These are phyloP conservation scores for Euura lappo DNA, from an alignment of 1,140 invertebrate genomes.

Conservation along the genomic window DNA sequence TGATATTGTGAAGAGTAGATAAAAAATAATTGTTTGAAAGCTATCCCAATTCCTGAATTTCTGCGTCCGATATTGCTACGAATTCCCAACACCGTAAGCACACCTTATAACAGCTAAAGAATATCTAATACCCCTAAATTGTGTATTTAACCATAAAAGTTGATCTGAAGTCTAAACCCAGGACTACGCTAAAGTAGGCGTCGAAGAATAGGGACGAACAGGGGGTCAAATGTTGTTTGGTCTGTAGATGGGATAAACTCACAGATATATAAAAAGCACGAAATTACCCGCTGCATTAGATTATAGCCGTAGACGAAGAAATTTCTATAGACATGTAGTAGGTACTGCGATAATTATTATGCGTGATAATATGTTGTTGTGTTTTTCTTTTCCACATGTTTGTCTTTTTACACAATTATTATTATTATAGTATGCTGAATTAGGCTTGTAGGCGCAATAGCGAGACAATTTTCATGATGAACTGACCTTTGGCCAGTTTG, in stretches of 20 bases:
- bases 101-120: background rate
- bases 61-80: background rate
- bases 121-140: background rate
- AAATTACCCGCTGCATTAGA: background rate
- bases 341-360: no score
- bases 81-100: background rate
- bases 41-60: background rate
- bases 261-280: background rate
- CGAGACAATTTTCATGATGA: background rate
- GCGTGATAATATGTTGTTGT: background rate
- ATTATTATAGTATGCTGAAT: background rate
- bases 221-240: background rate
- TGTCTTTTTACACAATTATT: no score
- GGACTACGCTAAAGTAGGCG: background rate
- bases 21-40: background rate
- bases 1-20: background rate
- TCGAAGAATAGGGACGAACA: background rate
- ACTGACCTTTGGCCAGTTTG: slow-evolving; percentile 2
- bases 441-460: slow-evolving; percentile 4
- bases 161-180: background rate
- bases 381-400: background rate
- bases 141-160: background rate
- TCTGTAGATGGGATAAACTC: background rate
- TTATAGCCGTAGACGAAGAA: no score
- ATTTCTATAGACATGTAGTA: no score